phyloP scores from a whole-genome alignment of 2,113 vertebrate species.

The Phyllostomus discolor region DNA sequence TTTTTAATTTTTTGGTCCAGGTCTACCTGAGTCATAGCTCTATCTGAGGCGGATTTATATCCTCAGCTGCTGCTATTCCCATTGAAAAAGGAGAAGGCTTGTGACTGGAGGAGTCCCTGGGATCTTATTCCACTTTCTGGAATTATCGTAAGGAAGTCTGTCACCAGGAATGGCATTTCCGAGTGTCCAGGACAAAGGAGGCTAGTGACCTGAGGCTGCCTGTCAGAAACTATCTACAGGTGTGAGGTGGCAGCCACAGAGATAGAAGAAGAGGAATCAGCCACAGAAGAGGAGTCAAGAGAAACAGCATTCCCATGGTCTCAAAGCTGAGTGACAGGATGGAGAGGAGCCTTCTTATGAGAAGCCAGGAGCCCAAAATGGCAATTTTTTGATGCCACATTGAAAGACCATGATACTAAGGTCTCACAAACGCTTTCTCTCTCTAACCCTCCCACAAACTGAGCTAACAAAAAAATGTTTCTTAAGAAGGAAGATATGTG shows the following conservation, averaged over 20 bases:
- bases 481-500: not conserved
- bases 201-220: not conserved
- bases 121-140: not conserved
- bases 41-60: not conserved
- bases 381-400: not conserved
- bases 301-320: not conserved
- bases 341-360: not conserved
- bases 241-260: not conserved
- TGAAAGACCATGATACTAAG: not conserved
- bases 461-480: not conserved
- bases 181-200: not conserved
- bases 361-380: not conserved
- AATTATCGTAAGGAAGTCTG: not conserved
- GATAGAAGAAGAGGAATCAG: not conserved
- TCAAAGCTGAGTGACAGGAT: not conserved
- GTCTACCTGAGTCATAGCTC: not conserved
- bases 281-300: not conserved
- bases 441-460: not conserved
- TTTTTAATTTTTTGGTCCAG: not conserved
- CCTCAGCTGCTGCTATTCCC: not conserved
- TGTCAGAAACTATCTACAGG: not conserved
- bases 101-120: not conserved
- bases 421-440: not conserved
- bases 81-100: not conserved
- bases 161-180: not conserved